Base-by-base conservation (phyloP, 64 coral and sea anemone genomes). In the Montipora sp. region DNA sequence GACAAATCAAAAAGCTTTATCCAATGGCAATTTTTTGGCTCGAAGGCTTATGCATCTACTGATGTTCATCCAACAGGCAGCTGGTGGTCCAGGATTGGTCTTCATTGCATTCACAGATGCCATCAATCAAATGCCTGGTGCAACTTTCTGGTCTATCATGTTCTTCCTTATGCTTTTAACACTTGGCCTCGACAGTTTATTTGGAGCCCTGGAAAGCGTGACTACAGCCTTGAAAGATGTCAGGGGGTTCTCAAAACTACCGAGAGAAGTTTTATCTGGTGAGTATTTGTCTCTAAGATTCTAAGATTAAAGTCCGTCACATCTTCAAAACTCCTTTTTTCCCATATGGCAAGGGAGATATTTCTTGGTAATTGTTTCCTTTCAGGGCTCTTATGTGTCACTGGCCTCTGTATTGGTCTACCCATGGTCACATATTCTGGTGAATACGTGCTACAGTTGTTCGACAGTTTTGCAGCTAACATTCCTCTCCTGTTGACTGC, bases 61-160 rank as follows among this genome's bases (percentile, higher is more conserved):
- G 7, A 7, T 8, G 6, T 1, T 70, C 66, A 85, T 85, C 43
- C 47, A 83, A 48, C 72, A 98, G 96, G 88, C 88, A 14, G 96
- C 96, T 13, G 67, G 93, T 51, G 96, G 96, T 8, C 96, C 96
- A 45, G 96, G 96, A 13, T 83, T 98, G 84, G 89, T 86, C 15
- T 98, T 98, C 78, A 95, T 98, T 69, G 96, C 96, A 50, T 98
- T 95, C 78, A 93, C 96, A 51, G 96, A 98, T 48, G 96, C 96
- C 53, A 95, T 98, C 68, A 90, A 90, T 51, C 81, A 93, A 36
- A 95, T 98, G 96, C 96, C 96, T 48, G 92, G 87, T 2, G 89
- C 96, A 23, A 87, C 70, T 18, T 88, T 98, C 59, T 98, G 96
- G 96, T 90, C 96, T 8, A 63, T 98, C 18, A 77, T 98, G 44